Percentiles rank a stretch among this genome's conserved stretches.
phyloP scores from a whole-genome alignment of 2,113 vertebrate species.

The Pelodiscus sinensis region DNA sequence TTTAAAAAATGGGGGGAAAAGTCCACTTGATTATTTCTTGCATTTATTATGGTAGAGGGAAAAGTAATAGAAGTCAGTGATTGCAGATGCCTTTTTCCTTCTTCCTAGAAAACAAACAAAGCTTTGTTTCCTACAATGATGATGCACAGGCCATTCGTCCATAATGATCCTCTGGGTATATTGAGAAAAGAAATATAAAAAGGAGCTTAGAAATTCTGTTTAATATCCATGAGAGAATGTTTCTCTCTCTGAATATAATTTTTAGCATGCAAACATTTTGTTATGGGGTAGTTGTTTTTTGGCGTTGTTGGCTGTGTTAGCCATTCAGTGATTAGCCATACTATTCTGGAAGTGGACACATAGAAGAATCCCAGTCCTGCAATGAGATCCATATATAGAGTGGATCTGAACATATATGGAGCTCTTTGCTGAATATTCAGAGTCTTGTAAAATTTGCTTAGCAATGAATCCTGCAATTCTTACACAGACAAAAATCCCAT shows the following conservation, averaged over 20 bases:
- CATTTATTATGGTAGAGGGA: slow-evolving; percentile 31
- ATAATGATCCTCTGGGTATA: slow-evolving; percentile 51
- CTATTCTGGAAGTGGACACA: slow-evolving; percentile 55
- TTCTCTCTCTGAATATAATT: slow-evolving; percentile 56
- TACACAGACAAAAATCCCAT: slow-evolving; percentile 56
- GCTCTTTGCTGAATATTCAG: background rate
- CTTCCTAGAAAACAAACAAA: slow-evolving; percentile 43
- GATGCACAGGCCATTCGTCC: slow-evolving; percentile 33
- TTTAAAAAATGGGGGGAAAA: slow-evolving; percentile 38
- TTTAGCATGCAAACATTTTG: slow-evolving; percentile 29
- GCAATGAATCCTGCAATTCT: slow-evolving; percentile 57
- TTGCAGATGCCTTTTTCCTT: slow-evolving; percentile 2
- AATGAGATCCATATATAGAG: slow-evolving; percentile 60
- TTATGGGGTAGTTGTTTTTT: too few species aligned
- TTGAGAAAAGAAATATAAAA: slow-evolving; percentile 52
- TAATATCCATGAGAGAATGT: slow-evolving; percentile 53
- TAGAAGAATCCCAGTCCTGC: slow-evolving; percentile 51
- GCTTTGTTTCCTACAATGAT: slow-evolving; percentile 63
- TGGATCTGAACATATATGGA: background rate
- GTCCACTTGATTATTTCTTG: slow-evolving; percentile 30
- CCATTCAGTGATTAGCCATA: slow-evolving; percentile 7
- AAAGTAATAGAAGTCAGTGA: slow-evolving; percentile 25
- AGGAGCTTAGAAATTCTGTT: slow-evolving; percentile 39
- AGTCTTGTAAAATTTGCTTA: slow-evolving; percentile 58
- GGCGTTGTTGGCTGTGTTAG: too few species aligned